Conservation (phyloP, 2,888 invertebrate genomes). For the Torymus auratus region DNA sequence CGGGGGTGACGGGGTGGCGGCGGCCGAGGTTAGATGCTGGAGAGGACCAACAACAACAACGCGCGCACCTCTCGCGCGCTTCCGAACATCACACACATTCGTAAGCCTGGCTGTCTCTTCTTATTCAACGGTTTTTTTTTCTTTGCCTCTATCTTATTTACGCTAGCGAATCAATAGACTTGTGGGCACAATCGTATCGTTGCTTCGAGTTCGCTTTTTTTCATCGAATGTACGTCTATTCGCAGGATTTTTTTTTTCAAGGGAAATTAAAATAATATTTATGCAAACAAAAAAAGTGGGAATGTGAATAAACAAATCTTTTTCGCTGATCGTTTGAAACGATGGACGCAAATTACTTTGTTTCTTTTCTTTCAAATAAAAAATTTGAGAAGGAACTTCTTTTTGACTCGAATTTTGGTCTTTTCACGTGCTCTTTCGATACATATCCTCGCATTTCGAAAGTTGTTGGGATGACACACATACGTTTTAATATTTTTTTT, state of each 20-base stretch:
- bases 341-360: not conserved
- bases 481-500: too few species aligned
- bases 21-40: too few species aligned
- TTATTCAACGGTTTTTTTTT: not conserved
- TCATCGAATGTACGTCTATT: not conserved
- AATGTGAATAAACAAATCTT: too few species aligned
- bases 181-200: conserved; percentile 40
- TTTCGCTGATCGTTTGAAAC: not conserved
- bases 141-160: not conserved
- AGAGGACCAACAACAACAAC: too few species aligned
- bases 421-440: too few species aligned
- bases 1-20: too few species aligned
- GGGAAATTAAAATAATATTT: too few species aligned
- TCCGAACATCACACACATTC: not conserved
- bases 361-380: not conserved
- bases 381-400: not conserved
- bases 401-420: not conserved
- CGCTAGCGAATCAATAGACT: not conserved
- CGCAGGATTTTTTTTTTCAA: too few species aligned
- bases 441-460: conserved; percentile 19
- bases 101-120: conserved; percentile 16
- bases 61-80: too few species aligned
- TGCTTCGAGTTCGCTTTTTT: conserved; percentile 58
- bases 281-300: too few species aligned
- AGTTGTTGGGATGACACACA: conserved; percentile 34